Percentiles rank a stretch among this genome's conserved stretches.
Conservation (phyloP, 1,140 invertebrate genomes). For the Caenorhabditis brenneri region DNA sequence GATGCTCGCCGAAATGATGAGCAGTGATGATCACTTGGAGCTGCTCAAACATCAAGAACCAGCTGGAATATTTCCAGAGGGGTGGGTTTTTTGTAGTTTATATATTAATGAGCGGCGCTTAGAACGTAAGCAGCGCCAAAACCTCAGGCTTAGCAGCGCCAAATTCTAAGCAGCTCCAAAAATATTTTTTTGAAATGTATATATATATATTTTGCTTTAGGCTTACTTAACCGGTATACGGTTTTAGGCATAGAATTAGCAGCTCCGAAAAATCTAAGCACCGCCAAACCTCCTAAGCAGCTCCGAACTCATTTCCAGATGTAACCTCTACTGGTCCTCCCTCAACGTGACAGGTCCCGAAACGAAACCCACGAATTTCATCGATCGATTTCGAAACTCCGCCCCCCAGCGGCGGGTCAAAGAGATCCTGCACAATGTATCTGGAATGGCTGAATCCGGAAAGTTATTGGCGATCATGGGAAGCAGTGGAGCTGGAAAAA, state of each 20-base stretch:
- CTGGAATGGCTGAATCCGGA: constrained; percentile 84
- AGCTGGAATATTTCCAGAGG: not conserved
- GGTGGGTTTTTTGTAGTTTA: not conserved
- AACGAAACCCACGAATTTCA: not conserved
- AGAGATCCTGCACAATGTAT: constrained; percentile 72
- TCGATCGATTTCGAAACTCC: not conserved
- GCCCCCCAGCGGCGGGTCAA: not conserved
- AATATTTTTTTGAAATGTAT: not conserved
- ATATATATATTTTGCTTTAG: no score
- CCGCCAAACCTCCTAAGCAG: not conserved
- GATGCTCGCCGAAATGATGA: constrained; percentile 18
- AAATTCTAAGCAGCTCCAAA: not conserved
- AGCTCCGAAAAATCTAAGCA: not conserved
- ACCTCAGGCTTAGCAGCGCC: not conserved
- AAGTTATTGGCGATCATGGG: constrained; percentile 90
- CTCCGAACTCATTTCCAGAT: not conserved
- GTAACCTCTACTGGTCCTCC: constrained; percentile 50
- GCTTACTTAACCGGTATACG: no score
- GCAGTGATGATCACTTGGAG: not conserved
- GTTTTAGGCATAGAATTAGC: no score
- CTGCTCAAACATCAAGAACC: not conserved
- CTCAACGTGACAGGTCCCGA: constrained; percentile 43
- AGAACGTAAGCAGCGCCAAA: no score
- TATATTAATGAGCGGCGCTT: no score
- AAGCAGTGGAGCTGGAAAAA: constrained; percentile 90